A percentile compares a stretch with the other conserved stretches of the same genome.
These are phyloP conservation scores for Coregonus clupeaformis DNA, from an alignment of 2,113 vertebrate genomes.

Conservation along the genomic window DNA sequence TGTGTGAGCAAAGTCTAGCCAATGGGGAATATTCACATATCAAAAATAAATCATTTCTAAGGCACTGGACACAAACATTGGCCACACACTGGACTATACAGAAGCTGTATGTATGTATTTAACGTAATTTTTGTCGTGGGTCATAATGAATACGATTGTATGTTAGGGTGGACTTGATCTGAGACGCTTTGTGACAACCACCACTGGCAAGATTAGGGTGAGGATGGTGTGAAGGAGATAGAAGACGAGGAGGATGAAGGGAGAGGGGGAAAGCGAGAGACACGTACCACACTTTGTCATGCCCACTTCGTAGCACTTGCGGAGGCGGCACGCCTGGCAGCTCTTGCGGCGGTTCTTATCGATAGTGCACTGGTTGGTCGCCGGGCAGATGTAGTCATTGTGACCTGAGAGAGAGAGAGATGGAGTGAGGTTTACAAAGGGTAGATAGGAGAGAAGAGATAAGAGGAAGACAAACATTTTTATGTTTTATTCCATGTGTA, in stretches of 20 bases:
- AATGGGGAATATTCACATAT: too few relatives aligned
- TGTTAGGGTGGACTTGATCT: too few relatives aligned
- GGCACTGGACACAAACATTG: too few relatives aligned
- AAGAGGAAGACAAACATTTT: not conserved
- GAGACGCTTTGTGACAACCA: too few relatives aligned
- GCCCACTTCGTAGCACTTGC: slow-evolving; percentile 95
- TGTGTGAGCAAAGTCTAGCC: too few relatives aligned
- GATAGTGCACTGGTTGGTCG: slow-evolving; percentile 97
- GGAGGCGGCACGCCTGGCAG: slow-evolving; percentile 95
- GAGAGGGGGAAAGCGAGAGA: not conserved
- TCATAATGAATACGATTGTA: too few relatives aligned
- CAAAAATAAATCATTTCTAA: too few relatives aligned
- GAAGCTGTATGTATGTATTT: too few relatives aligned
- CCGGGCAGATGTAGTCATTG: slow-evolving; percentile 97
- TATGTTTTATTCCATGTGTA: too few relatives aligned
- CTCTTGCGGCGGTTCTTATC: slow-evolving; percentile 98
- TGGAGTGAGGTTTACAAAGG: not conserved
- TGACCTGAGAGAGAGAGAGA: slow-evolving; percentile 76
- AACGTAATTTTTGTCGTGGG: too few relatives aligned
- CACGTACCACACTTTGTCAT: slow-evolving; percentile 96
- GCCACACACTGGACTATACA: too few relatives aligned
- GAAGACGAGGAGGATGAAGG: not conserved
- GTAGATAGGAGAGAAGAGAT: not conserved
- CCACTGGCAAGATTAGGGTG: not conserved
- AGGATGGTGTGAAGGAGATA: not conserved